Evolutionary conservation across 1,140 invertebrate genomes (phyloP).

Genomic region (Drosophila kepulauana): DNA sequence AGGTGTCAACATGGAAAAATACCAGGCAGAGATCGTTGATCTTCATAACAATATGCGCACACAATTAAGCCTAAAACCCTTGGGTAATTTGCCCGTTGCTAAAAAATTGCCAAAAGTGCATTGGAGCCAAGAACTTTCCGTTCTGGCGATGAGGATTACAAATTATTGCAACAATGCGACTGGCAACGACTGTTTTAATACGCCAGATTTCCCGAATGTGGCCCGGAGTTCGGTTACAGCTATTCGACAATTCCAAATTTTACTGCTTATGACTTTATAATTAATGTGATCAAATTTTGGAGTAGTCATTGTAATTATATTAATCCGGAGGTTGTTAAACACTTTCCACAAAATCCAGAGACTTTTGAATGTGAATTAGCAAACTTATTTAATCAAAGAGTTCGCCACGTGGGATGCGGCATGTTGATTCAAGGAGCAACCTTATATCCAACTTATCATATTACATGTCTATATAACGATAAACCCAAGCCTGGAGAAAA

Average conservation of each 20-base stretch:
- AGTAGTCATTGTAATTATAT: too few species aligned
- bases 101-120: neutral
- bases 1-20: neutral
- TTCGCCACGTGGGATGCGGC: conserved; percentile 3
- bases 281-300: neutral
- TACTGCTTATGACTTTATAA: too few species aligned
- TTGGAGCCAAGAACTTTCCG: neutral
- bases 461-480: conserved; percentile 20
- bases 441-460: neutral
- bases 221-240: too few species aligned
- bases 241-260: too few species aligned
- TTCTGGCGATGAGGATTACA: neutral
- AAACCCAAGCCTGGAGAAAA: neutral
- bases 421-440: neutral
- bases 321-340: neutral
- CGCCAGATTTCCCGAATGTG: neutral
- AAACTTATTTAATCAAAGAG: conserved; percentile 1
- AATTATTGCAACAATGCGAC: neutral
- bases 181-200: neutral
- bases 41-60: neutral
- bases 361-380: neutral
- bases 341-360: neutral
- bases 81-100: neutral
- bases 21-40: neutral
- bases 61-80: too few species aligned